Conservation (phyloP, 2,797 vertebrate genomes). For the Sebastes cheni region DNA sequence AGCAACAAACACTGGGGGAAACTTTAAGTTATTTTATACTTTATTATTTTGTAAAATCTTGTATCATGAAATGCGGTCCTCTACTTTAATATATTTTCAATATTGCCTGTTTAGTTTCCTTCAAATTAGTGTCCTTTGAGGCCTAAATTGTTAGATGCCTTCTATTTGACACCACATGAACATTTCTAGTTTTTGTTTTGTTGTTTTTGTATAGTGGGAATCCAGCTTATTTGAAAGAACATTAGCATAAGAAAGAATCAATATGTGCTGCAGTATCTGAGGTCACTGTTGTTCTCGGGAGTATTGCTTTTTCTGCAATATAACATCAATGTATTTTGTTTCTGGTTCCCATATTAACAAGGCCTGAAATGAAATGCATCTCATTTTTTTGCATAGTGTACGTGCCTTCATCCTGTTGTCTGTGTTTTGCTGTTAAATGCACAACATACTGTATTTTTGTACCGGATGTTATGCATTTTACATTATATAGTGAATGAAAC, state of each 20-base stretch:
- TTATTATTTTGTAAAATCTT: not conserved
- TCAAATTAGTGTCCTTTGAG: not conserved
- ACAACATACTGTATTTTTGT: not conserved
- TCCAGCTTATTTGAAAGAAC: slow-evolving; percentile 1
- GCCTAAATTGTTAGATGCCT: not conserved
- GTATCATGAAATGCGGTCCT: not conserved
- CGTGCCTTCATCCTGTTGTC: not conserved
- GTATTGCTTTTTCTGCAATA: not conserved
- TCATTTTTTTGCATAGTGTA: not conserved
- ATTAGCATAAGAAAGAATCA: not conserved
- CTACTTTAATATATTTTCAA: not conserved
- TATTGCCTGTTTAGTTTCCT: not conserved
- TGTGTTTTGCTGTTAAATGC: not conserved
- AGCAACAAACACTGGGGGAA: not conserved
- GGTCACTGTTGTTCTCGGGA: not conserved
- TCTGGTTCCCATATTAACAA: not conserved
- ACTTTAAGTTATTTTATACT: not conserved
- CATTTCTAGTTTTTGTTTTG: not conserved
- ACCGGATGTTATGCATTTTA: not conserved
- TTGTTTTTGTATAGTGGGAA: not conserved
- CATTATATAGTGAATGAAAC: not conserved
- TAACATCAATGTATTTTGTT: not conserved
- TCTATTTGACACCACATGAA: not conserved
- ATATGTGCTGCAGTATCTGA: not conserved
- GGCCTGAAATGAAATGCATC: not conserved